Evolutionary conservation across 2,888 invertebrate genomes (phyloP).

Genomic region (Melanostoma scalare): DNA sequence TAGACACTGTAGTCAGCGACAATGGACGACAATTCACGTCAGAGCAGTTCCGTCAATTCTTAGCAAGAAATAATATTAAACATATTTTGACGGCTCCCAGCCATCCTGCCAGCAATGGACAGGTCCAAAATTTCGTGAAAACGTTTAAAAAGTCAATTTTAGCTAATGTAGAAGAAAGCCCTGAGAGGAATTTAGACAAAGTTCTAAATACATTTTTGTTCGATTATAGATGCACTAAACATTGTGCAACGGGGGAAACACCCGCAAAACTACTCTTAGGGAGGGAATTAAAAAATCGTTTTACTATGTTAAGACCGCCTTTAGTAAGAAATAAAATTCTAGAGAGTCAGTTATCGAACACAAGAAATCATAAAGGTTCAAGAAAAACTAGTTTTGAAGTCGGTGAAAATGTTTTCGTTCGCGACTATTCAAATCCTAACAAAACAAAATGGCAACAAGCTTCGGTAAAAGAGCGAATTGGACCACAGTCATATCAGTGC

Average conservation of each 20-base stretch:
- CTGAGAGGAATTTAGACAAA: not conserved
- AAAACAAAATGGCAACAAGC: slow-evolving; percentile 27
- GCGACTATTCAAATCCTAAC: slow-evolving; percentile 26
- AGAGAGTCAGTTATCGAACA: slow-evolving; percentile 6
- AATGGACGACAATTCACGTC: slow-evolving; percentile 64
- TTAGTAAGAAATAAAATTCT: slow-evolving; percentile 17
- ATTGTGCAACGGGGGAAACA: slow-evolving; percentile 27
- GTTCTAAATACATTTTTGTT: slow-evolving; percentile 12
- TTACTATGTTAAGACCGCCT: not conserved
- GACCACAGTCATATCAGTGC: slow-evolving; percentile 18
- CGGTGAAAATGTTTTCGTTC: slow-evolving; percentile 19
- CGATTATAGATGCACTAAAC: slow-evolving; percentile 19
- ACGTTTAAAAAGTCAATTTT: slow-evolving; percentile 44
- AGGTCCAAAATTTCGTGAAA: slow-evolving; percentile 43
- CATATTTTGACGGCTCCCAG: slow-evolving; percentile 55
- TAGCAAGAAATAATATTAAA: slow-evolving; percentile 30
- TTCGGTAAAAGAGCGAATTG: slow-evolving; percentile 5
- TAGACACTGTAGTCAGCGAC: slow-evolving; percentile 59
- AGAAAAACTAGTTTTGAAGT: slow-evolving; percentile 8
- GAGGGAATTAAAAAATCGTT: slow-evolving; percentile 17
- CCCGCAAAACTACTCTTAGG: slow-evolving; percentile 23
- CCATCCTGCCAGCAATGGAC: slow-evolving; percentile 51
- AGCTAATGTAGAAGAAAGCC: slow-evolving; percentile 19
- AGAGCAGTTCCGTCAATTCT: slow-evolving; percentile 37
- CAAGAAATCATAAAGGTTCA: slow-evolving; percentile 13